A percentile compares a stretch with the other conserved stretches of the same genome.
phyloP scores from a whole-genome alignment of 2,888 invertebrate genomes.

The Hirtodrosophila trivittata region DNA sequence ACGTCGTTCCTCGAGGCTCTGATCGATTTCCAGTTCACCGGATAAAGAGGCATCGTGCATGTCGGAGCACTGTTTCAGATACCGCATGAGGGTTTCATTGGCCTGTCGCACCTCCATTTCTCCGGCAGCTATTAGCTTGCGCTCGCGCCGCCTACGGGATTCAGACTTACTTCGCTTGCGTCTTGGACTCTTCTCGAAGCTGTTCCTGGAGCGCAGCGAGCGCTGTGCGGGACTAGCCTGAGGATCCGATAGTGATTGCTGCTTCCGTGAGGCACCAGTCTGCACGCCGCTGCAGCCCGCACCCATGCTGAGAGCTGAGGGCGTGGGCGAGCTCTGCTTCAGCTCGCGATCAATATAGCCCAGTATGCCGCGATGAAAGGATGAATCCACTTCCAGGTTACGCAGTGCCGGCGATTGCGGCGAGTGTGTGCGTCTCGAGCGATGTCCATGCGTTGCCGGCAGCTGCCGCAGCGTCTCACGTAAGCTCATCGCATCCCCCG shows the following conservation, averaged over 20 bases:
- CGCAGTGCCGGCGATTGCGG: conserved; percentile 72
- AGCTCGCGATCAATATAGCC: conserved; percentile 84
- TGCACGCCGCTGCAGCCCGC: conserved; percentile 46
- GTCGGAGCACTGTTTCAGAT: conserved; percentile 84
- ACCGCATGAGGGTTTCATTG: conserved; percentile 84
- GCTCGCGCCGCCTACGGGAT: conserved; percentile 82
- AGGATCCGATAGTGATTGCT: conserved; percentile 83
- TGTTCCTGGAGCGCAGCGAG: conserved; percentile 83
- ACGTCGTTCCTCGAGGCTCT: conserved; percentile 83
- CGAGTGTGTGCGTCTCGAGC: conserved; percentile 75
- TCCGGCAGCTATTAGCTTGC: conserved; percentile 84
- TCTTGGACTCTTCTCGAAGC: conserved; percentile 83
- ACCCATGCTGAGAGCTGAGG: conserved; percentile 73
- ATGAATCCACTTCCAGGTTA: conserved; percentile 70
- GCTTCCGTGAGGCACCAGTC: conserved; percentile 77
- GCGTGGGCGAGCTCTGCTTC: conserved; percentile 81
- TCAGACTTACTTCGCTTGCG: conserved; percentile 84
- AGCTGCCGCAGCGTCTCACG: conserved; percentile 81
- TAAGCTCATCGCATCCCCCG: conserved; percentile 82
- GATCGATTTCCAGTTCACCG: conserved; percentile 84
- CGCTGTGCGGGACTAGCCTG: conserved; percentile 84
- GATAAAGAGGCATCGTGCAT: conserved; percentile 84
- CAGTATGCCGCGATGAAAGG: conserved; percentile 83
- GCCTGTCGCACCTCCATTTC: conserved; percentile 84
- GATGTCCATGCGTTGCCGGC: conserved; percentile 74